Evolutionary conservation across 2,797 vertebrate species (phyloP).

Genomic region (Phalloptychus januarius): DNA sequence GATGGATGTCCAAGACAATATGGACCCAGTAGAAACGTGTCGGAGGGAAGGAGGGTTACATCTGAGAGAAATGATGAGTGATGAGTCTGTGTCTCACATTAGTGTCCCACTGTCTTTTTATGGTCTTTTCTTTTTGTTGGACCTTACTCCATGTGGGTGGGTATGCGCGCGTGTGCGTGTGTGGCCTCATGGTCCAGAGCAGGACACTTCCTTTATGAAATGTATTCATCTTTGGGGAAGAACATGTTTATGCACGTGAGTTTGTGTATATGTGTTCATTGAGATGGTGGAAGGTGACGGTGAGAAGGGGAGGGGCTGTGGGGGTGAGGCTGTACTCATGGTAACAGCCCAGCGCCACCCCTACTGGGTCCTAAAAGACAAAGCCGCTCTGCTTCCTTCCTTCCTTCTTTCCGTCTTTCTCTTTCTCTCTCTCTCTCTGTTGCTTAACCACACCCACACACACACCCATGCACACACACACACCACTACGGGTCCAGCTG

Average conservation of each 20-base stretch:
- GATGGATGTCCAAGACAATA: slow-evolving; percentile 19
- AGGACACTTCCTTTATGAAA: slow-evolving; percentile 58
- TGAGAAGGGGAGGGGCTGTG: background rate
- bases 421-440: slow-evolving; percentile 40
- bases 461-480: slow-evolving; percentile 64
- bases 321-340: slow-evolving; percentile 74
- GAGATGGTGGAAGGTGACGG: slow-evolving; percentile 32
- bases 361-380: slow-evolving; percentile 79
- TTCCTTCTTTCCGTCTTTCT: slow-evolving; percentile 39
- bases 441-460: slow-evolving; percentile 57
- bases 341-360: slow-evolving; percentile 74
- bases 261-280: slow-evolving; percentile 19
- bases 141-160: slow-evolving; percentile 1
- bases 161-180: background rate
- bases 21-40: slow-evolving; percentile 15
- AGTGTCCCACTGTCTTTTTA: slow-evolving; percentile 65
- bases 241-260: slow-evolving; percentile 31
- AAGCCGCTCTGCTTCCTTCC: slow-evolving; percentile 56
- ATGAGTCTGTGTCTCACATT: slow-evolving; percentile 78
- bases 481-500: slow-evolving; percentile 88
- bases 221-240: slow-evolving; percentile 52
- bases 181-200: slow-evolving; percentile 48
- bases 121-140: slow-evolving; percentile 56
- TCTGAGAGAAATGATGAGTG: slow-evolving; percentile 78
- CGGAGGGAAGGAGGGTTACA: slow-evolving; percentile 70